phyloP scores from a whole-genome alignment of 2,888 invertebrate species.

The Micoletzkya japonica region DNA sequence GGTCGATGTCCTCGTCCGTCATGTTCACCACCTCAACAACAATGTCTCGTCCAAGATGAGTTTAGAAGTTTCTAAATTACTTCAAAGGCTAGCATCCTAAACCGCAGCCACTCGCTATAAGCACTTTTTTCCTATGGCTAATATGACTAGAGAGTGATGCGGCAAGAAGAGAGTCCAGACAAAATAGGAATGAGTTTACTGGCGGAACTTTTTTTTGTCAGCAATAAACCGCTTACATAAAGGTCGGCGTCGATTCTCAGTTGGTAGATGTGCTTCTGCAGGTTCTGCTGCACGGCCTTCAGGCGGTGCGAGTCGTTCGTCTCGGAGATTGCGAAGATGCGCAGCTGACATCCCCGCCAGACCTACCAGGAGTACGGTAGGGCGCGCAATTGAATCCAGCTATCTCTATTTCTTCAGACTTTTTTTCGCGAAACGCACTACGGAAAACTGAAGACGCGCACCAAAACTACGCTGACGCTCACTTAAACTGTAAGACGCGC shows the following conservation, averaged over 20 bases:
- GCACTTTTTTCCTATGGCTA: background rate
- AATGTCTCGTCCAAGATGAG: background rate
- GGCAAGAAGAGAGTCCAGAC: too few species aligned
- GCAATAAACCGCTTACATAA: constrained; percentile 51
- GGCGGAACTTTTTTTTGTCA: too few species aligned
- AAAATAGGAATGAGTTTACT: too few species aligned
- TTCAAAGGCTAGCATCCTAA: background rate
- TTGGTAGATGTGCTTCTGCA: constrained; percentile 96
- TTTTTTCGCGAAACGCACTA: too few species aligned
- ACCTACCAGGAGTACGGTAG: constrained; percentile 37
- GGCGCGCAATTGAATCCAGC: constrained; percentile 13
- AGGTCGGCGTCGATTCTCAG: constrained; percentile 88
- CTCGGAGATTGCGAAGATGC: constrained; percentile 98
- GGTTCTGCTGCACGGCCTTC: constrained; percentile 77
- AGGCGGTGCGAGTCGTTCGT: constrained; percentile 81
- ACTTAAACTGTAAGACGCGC: too few species aligned
- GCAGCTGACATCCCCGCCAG: constrained; percentile 97
- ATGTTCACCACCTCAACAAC: constrained; percentile 49
- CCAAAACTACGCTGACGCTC: too few species aligned
- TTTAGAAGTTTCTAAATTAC: background rate
- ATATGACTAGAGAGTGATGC: too few species aligned
- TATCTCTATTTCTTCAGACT: background rate
- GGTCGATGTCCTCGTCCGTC: constrained; percentile 35
- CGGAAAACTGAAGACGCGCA: too few species aligned
- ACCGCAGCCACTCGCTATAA: background rate